Evolutionary conservation across 2,797 vertebrate species (phyloP).

Genomic region (Anabas testudineus): DNA sequence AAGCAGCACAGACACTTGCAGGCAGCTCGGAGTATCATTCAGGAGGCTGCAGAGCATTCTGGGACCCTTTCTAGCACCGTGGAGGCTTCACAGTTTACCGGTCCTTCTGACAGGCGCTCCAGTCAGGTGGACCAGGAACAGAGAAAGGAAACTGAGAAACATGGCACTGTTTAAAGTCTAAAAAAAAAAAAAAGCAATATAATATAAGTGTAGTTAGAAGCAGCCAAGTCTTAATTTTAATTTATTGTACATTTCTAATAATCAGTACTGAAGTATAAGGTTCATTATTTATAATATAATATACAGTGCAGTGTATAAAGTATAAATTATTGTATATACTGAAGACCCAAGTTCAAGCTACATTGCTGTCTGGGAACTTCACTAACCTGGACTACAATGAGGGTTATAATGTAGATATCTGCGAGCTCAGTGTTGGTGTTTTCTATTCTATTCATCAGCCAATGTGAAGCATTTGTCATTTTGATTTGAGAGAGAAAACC

Average conservation of each 20-base stretch:
- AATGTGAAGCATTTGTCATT: too few species aligned
- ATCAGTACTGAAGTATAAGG: conserved; percentile 3
- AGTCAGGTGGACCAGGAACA: conserved; percentile 35
- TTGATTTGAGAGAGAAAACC: too few species aligned
- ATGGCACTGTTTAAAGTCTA: background rate
- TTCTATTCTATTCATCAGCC: too few species aligned
- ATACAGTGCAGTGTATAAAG: too few species aligned
- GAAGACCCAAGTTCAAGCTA: background rate
- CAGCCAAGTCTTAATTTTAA: too few species aligned
- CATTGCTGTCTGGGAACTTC: background rate
- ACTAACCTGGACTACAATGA: too few species aligned
- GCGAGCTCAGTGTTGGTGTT: background rate
- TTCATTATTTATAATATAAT: too few species aligned
- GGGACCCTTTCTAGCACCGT: background rate
- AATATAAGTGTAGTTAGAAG: background rate
- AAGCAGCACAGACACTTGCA: conserved; percentile 88
- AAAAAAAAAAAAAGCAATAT: conserved; percentile 11
- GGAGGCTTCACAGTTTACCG: conserved; percentile 5
- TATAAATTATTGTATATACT: background rate
- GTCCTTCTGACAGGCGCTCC: conserved; percentile 52
- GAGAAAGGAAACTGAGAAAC: conserved; percentile 10
- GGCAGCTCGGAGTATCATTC: conserved; percentile 88
- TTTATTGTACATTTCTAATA: conserved; percentile 1
- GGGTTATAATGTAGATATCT: background rate
- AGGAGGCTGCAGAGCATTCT: conserved; percentile 56